Evolutionary conservation across 2,888 invertebrate genomes (phyloP), one percentile per base, ranked within the genome.

Genomic region (Hipparchia sbordonii): DNA sequence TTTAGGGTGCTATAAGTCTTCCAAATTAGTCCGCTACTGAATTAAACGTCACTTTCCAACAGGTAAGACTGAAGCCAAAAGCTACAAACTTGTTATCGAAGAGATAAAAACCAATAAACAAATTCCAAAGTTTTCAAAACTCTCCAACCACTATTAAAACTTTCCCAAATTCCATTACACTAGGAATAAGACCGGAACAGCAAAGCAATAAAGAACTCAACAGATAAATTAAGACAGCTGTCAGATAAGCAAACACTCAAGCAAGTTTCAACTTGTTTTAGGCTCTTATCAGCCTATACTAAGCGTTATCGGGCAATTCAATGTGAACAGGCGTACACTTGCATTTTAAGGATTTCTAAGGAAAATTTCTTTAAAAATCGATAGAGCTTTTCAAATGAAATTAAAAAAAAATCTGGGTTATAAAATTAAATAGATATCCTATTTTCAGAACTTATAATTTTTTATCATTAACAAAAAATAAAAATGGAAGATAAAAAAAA

Each of bases 221-320:
- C 59, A 48, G 65, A 70, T 73, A 66, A 66, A 67, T 70, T 70
- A 61, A 61, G 69, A 65, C 70, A 73, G 71, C 67, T 67, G 70
- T 71, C 63, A 74, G 76, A 77, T 75, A 75, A 75, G 70, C 70
- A 70, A 74, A 72, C 74, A 70, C 61, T 71, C 73, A 73, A 66
- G 70, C 73, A 71, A 70, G 67, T 67, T 70, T 39, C 67, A 78
- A 76, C 76, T 77, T 76, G 74, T 73, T 72, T 57, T 63, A 71
- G 60, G 72, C 74, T 60, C 77, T 76, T 79, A 78, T 79, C 78
- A 72, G 73, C 61, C 76, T 69, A 74, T 77, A 76, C 69, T 70
- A 73, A 66, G 62, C 73, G 77, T 73, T 79, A 77, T 78, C 78
- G 74, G 70, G 67, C 74, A 48, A 76, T 77, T 75, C 59, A 48